Percentiles rank a stretch among this genome's conserved stretches.
phyloP scores from a whole-genome alignment of 2,113 vertebrate genomes.

The Rhinolophus sinicus region DNA sequence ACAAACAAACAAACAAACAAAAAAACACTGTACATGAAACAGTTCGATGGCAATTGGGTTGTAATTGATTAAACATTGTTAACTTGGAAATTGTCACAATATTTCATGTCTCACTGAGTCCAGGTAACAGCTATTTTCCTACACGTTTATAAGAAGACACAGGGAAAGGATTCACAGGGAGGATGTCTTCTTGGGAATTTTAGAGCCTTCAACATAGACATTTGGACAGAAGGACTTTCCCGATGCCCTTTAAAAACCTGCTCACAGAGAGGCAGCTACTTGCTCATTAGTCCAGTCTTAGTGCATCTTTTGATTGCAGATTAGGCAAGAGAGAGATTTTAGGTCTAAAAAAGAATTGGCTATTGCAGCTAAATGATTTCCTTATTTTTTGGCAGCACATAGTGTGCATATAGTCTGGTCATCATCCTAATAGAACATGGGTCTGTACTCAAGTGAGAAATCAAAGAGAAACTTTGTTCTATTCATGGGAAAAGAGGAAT shows the following conservation, averaged over 20 bases:
- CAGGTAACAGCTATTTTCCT: neutral
- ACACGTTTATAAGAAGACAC: neutral
- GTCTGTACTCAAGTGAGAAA: neutral
- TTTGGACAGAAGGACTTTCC: neutral
- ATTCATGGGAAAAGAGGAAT: neutral
- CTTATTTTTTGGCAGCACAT: conserved; percentile 53
- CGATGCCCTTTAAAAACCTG: neutral
- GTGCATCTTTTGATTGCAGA: neutral
- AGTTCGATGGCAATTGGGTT: neutral
- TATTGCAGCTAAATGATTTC: conserved; percentile 37
- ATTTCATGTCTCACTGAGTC: neutral
- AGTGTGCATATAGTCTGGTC: conserved; percentile 30
- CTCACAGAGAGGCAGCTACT: neutral
- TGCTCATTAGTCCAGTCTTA: neutral
- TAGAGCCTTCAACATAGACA: neutral
- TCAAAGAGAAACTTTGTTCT: conserved; percentile 39
- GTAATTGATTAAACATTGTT: neutral
- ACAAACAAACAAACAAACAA: neutral
- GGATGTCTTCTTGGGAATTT: neutral
- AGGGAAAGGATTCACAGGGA: neutral
- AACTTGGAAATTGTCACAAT: neutral
- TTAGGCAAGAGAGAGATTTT: conserved; percentile 15
- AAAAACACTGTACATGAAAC: neutral
- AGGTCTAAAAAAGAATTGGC: neutral
- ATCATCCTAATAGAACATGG: conserved; percentile 27